A percentile compares a stretch with the other conserved stretches of the same genome.
These are phyloP conservation scores for Oncorhynchus mykiss DNA, from an alignment of 2,113 vertebrate genomes.

Conservation along the genomic window DNA sequence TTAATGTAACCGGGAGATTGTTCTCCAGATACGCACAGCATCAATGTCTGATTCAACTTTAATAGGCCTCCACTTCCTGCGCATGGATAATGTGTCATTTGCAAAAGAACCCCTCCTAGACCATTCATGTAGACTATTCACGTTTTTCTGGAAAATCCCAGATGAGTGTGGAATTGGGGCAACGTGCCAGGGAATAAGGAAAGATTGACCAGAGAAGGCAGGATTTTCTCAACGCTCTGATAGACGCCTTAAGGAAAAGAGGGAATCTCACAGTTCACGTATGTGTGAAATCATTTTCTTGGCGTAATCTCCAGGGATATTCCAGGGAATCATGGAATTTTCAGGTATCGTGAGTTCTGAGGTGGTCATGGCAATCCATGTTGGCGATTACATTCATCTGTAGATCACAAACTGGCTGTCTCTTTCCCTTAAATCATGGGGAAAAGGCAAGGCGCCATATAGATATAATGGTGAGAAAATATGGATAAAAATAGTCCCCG, in stretches of 20 bases:
- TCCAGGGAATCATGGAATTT: not conserved
- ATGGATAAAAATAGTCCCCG: too few species aligned
- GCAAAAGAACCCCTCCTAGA: not conserved
- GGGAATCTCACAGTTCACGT: slow-evolving; percentile 45
- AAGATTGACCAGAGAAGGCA: not conserved
- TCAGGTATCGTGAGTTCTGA: slow-evolving; percentile 20
- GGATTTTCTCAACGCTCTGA: slow-evolving; percentile 15
- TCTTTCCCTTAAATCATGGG: too few species aligned
- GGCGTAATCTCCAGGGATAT: slow-evolving; percentile 8
- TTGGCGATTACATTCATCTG: too few species aligned
- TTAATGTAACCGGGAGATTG: slow-evolving; percentile 67
- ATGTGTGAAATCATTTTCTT: slow-evolving; percentile 54
- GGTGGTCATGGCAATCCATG: not conserved
- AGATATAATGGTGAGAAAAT: too few species aligned
- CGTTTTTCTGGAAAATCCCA: slow-evolving; percentile 56
- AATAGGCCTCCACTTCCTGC: slow-evolving; percentile 71
- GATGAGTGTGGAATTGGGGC: slow-evolving; percentile 50
- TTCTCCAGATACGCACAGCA: slow-evolving; percentile 66
- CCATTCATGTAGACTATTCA: slow-evolving; percentile 58
- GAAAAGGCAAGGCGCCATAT: too few species aligned
- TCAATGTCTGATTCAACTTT: slow-evolving; percentile 68
- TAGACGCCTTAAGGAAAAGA: slow-evolving; percentile 24
- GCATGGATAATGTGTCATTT: slow-evolving; percentile 72
- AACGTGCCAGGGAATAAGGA: slow-evolving; percentile 35
- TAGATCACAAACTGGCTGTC: too few species aligned